Base-by-base conservation (phyloP, 2,797 vertebrate species). In the Sebastes kiyomatsui region DNA sequence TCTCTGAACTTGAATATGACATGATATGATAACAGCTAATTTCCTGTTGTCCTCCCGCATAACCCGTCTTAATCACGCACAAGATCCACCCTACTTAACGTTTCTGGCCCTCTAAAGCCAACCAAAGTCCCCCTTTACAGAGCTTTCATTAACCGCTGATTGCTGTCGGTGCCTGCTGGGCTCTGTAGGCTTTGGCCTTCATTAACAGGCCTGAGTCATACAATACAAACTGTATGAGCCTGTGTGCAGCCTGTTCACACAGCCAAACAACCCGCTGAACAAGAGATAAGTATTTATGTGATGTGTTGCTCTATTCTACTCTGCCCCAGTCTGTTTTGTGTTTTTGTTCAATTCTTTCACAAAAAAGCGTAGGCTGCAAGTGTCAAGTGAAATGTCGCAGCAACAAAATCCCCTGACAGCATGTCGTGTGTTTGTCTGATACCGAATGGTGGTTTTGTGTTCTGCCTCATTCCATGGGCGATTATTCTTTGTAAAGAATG, bases 111-210 rank as follows among this genome's bases (percentile, higher is more conserved):
- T 81, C 62, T 54, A 84, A 87, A 92, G 87, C 80, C 75, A 81
- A 78, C 77, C 75, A 67, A 88, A 91, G 75, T 67, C 88, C 46
- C 7, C 35, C 68, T 88, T 89, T 88, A 88, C 82, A 80, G 68
- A 81, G 76, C 88, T 88, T 92, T 91, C 84, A 93, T 93, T 91
- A 88, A 81, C 65, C 6, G n/a, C 79, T 84, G 86, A 90, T 89
- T 86, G 74, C 87, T 77, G 85, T 89, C 68, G 66, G 42, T 72
- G 85, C 86, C 82, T 83, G 82, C 79, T 80, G 77, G 79, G 80
- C 76, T 75, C 71, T 69, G 72, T 69, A 67, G 81, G 79, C 76
- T 90, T 69, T 81, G 80, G 79, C 84, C 78, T 90, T 90, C 75
- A 90, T 91, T 89, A 92, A 75, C 67, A 82, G 64, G 80, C 67